Percentiles rank a stretch among this genome's conserved stretches.
Evolutionary conservation across 2,113 vertebrate genomes (phyloP).

Genomic region (Antechinus flavipes): DNA sequence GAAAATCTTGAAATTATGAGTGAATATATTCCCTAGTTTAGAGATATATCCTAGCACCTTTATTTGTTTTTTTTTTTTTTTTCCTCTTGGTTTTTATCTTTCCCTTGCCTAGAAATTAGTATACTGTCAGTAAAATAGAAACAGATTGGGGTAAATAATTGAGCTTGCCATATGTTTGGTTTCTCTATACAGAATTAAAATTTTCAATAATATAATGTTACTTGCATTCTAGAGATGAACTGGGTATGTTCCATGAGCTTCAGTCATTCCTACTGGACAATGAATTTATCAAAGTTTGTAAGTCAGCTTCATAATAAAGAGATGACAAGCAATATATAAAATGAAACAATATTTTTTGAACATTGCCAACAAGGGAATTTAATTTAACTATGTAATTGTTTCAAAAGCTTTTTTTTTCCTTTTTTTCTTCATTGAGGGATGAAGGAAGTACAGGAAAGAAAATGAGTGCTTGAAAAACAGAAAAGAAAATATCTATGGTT

Average conservation of each 20-base stretch:
- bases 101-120: background rate
- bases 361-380: background rate
- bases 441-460: background rate
- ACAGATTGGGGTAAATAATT: background rate
- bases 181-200: background rate
- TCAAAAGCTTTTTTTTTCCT: background rate
- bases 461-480: background rate
- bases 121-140: background rate
- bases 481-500: fast-evolving
- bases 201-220: background rate
- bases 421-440: background rate
- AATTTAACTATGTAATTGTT: background rate
- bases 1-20: background rate
- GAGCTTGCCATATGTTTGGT: background rate
- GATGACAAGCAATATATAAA: background rate
- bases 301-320: background rate
- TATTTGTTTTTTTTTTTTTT: background rate
- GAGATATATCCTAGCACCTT: background rate
- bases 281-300: background rate
- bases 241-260: background rate
- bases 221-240: background rate
- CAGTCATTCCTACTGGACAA: background rate
- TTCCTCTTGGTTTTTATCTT: background rate
- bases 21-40: background rate
- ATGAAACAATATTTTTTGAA: background rate